A percentile compares a stretch with the other conserved stretches of the same genome.
Conservation (phyloP, 1,140 invertebrate genomes). For the Tetranychus cinnabarinus region DNA sequence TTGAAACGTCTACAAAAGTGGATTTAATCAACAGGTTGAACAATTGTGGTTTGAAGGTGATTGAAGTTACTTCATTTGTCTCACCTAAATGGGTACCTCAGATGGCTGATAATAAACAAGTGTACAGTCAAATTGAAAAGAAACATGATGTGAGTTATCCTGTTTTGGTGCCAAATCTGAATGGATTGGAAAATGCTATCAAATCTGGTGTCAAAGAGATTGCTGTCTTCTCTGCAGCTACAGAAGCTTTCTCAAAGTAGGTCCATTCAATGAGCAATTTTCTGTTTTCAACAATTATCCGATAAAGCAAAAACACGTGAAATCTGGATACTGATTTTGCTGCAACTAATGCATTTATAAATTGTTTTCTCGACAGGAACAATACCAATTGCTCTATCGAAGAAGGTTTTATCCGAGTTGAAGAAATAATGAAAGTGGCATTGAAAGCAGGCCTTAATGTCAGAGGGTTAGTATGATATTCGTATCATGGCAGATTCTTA, state of each 20-base stretch:
- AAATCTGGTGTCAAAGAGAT: constrained; percentile 54
- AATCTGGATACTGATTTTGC: no score
- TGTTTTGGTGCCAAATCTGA: constrained; percentile 81
- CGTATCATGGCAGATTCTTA: not conserved
- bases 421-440: constrained; percentile 39
- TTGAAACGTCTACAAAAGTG: constrained; percentile 63
- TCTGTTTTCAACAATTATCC: not conserved
- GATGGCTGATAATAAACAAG: constrained; percentile 65
- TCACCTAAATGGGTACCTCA: constrained; percentile 91
- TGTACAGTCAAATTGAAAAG: constrained; percentile 37
- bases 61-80: constrained; percentile 91
- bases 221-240: constrained; percentile 79
- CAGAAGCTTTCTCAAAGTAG: constrained; percentile 39
- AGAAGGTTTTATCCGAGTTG: constrained; percentile 51
- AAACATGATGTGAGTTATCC: constrained; percentile 50
- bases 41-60: constrained; percentile 52
- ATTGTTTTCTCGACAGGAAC: constrained; percentile 24
- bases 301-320: no score
- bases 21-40: constrained; percentile 69
- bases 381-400: constrained; percentile 83
- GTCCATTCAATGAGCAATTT: not conserved
- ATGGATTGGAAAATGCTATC: constrained; percentile 29
- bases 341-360: not conserved
- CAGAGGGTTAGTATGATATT: constrained; percentile 27
- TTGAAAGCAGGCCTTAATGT: constrained; percentile 32